Percentiles rank a stretch among this genome's conserved stretches.
Evolutionary conservation across 2,888 invertebrate genomes (phyloP).

Genomic region (Andrena marginata): DNA sequence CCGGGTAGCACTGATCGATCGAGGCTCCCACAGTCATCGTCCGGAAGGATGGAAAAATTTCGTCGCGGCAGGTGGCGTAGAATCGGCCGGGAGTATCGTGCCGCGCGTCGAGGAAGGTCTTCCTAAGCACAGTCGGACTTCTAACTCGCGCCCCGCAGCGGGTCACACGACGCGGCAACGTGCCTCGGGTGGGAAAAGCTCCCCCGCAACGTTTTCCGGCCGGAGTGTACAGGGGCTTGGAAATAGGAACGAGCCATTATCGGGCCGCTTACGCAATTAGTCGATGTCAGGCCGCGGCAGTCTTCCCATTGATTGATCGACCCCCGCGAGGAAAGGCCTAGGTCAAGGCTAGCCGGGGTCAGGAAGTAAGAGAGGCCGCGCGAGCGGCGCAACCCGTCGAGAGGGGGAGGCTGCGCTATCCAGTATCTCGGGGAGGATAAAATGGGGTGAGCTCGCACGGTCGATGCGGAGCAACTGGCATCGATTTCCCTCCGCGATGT

Average conservation of each 20-base stretch:
- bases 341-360: conserved; percentile 79
- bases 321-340: conserved; percentile 64
- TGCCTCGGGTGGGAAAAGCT: no score
- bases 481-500: conserved; percentile 32
- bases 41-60: conserved; percentile 7
- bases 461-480: conserved; percentile 22
- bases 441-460: conserved; percentile 47
- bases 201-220: no score
- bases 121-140: no score
- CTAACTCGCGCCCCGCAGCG: no score
- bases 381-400: conserved; percentile 55
- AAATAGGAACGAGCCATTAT: conserved; percentile 43
- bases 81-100: no score
- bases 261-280: conserved; percentile 53
- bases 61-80: not conserved
- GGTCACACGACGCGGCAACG: no score
- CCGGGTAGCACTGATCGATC: conserved; percentile 14
- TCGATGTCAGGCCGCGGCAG: conserved; percentile 53
- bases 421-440: conserved; percentile 40
- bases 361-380: conserved; percentile 69
- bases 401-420: conserved; percentile 34
- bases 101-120: no score
- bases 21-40: not conserved
- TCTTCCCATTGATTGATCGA: conserved; percentile 69
- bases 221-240: not conserved